Evolutionary conservation across 2,113 vertebrate species (phyloP).

Genomic region (Sardina pilchardus): DNA sequence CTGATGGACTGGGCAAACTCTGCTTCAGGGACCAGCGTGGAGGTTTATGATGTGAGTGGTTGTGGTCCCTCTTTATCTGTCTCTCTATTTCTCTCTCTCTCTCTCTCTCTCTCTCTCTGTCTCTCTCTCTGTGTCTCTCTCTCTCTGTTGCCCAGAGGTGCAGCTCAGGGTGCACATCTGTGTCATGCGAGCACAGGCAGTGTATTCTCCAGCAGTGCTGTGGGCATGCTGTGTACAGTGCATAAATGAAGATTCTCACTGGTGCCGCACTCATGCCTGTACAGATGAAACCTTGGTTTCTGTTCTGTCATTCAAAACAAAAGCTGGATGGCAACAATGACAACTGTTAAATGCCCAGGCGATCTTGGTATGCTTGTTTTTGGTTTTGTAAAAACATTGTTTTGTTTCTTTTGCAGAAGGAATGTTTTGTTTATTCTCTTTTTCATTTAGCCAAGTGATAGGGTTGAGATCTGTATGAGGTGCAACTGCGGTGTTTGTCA

Average conservation of each 20-base stretch:
- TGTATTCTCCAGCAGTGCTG: background rate
- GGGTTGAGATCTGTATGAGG: background rate
- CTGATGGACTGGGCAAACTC: slow-evolving; percentile 8
- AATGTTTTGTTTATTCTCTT: background rate
- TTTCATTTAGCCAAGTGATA: background rate
- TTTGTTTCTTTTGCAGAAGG: background rate
- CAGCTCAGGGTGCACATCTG: background rate
- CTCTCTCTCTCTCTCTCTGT: background rate
- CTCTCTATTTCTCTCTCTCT: background rate
- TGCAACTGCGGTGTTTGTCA: background rate
- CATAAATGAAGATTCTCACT: background rate
- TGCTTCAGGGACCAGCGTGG: background rate
- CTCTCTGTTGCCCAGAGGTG: background rate
- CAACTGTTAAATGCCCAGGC: no score
- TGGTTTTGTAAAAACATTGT: background rate
- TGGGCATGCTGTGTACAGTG: background rate
- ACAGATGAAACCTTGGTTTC: background rate
- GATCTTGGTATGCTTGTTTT: background rate
- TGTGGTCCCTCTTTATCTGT: background rate
- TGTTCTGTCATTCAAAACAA: background rate
- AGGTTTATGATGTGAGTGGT: background rate
- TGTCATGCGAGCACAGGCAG: background rate
- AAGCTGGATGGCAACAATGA: background rate
- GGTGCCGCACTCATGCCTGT: background rate
- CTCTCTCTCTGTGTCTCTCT: background rate